These are phyloP conservation scores for Cephus runcator DNA, from an alignment of 2,888 invertebrate species.

Conservation along the genomic window DNA sequence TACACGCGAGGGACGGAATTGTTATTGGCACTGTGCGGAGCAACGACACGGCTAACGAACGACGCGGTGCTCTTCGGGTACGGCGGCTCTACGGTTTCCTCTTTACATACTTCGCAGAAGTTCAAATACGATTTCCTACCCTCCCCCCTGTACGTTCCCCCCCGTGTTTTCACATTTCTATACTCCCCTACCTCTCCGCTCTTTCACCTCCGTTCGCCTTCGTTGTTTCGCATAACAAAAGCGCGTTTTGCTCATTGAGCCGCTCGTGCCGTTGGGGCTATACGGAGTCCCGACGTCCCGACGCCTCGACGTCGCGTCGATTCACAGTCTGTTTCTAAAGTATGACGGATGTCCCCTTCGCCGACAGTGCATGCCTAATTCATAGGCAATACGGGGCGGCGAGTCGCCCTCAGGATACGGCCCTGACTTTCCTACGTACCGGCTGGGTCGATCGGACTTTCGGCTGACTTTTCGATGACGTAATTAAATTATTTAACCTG, in stretches of 20 bases:
- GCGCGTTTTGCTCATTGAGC: constrained; percentile 50
- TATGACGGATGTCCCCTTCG: constrained; percentile 34
- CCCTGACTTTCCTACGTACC: too few relatives aligned
- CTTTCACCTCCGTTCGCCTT: constrained; percentile 17
- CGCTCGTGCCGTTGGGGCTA: background rate
- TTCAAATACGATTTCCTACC: background rate
- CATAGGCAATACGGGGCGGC: too few relatives aligned
- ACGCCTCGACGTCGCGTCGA: constrained; percentile 7
- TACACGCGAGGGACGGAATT: too few relatives aligned
- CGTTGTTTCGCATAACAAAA: constrained; percentile 43
- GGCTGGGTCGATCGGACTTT: too few relatives aligned
- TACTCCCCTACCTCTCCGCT: background rate
- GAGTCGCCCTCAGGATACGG: too few relatives aligned
- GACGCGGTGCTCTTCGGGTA: background rate
- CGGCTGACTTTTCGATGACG: too few relatives aligned
- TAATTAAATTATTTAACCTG: too few relatives aligned
- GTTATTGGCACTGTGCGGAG: too few relatives aligned
- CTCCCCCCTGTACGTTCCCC: background rate
- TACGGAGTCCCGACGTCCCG: background rate
- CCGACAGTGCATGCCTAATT: too few relatives aligned
- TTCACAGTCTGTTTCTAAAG: constrained; percentile 15
- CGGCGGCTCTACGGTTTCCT: constrained; percentile 49
- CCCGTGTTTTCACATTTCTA: too few relatives aligned
- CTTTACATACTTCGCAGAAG: constrained; percentile 41
- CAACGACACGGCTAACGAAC: too few relatives aligned